Conservation (phyloP, 2,888 invertebrate genomes). For the Nipponacmea schrenckii region DNA sequence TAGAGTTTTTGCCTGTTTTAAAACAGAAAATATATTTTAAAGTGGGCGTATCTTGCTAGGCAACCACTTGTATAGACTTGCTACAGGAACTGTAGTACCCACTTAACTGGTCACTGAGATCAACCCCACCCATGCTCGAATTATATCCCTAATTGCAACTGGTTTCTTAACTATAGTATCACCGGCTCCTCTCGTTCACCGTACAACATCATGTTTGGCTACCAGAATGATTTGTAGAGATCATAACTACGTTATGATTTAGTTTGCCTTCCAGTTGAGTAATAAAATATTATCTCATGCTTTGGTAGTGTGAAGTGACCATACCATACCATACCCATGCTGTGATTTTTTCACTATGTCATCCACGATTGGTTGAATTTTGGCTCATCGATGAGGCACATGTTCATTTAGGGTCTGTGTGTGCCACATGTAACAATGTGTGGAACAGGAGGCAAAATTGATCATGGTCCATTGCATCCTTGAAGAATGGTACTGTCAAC, state of each 20-base stretch:
- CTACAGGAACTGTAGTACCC: background rate
- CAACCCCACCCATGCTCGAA: background rate
- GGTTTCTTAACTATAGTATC: background rate
- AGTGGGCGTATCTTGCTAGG: too few relatives aligned
- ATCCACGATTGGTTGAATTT: background rate
- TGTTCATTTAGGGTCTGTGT: background rate
- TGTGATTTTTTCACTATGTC: background rate
- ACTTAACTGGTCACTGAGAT: background rate
- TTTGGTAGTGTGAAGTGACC: background rate
- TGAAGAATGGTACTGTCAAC: background rate
- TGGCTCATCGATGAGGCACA: background rate
- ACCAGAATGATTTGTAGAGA: background rate
- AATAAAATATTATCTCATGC: background rate
- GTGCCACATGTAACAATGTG: conserved; percentile 1
- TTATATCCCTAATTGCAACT: background rate
- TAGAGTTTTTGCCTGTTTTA: too few relatives aligned
- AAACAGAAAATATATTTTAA: too few relatives aligned
- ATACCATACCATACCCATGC: background rate
- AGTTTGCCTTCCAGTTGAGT: background rate
- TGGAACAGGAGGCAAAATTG: background rate
- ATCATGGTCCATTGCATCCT: background rate
- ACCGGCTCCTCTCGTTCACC: background rate
- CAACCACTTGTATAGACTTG: background rate
- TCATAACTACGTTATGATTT: background rate
- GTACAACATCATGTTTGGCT: background rate